Conservation (phyloP, 1,140 invertebrate species). For the Nylanderia fulva region DNA sequence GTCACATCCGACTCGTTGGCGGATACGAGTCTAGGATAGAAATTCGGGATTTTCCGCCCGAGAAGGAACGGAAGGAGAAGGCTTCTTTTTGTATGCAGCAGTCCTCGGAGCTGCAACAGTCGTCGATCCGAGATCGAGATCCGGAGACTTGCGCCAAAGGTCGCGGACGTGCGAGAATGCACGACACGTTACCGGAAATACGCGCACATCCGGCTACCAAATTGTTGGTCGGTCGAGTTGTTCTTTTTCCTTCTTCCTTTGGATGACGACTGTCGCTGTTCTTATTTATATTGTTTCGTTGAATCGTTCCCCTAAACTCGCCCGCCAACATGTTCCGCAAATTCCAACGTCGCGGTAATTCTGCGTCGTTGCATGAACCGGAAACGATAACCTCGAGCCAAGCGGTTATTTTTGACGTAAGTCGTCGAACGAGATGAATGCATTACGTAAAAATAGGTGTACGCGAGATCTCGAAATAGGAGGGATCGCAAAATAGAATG, state of each 20-base stretch:
- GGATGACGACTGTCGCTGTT: slow-evolving; percentile 26
- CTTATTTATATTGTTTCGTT: background rate
- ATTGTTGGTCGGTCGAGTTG: slow-evolving; percentile 28
- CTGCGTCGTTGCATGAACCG: background rate
- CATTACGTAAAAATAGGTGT: background rate
- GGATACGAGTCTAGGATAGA: slow-evolving; percentile 13
- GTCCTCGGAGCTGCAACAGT: background rate
- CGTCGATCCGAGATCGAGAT: slow-evolving; percentile 15
- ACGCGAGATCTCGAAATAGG: background rate
- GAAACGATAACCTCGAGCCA: background rate
- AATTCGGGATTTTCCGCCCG: background rate
- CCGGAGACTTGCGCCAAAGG: slow-evolving; percentile 15
- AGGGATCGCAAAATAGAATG: background rate
- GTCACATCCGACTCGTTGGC: slow-evolving; percentile 41
- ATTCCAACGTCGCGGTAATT: background rate
- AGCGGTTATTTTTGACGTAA: background rate
- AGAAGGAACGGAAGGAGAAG: background rate
- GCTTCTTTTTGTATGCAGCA: slow-evolving; percentile 36
- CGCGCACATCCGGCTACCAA: slow-evolving; percentile 44
- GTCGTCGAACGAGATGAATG: slow-evolving; percentile 5
- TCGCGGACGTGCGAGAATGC: slow-evolving; percentile 55
- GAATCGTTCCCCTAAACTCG: slow-evolving; percentile 4
- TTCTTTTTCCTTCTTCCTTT: background rate
- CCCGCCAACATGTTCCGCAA: background rate
- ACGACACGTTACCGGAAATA: slow-evolving; percentile 11